Percentiles rank a stretch among this genome's conserved stretches.
Conservation (phyloP, 2,888 invertebrate species). For the Brachynemurus nebulosus region DNA sequence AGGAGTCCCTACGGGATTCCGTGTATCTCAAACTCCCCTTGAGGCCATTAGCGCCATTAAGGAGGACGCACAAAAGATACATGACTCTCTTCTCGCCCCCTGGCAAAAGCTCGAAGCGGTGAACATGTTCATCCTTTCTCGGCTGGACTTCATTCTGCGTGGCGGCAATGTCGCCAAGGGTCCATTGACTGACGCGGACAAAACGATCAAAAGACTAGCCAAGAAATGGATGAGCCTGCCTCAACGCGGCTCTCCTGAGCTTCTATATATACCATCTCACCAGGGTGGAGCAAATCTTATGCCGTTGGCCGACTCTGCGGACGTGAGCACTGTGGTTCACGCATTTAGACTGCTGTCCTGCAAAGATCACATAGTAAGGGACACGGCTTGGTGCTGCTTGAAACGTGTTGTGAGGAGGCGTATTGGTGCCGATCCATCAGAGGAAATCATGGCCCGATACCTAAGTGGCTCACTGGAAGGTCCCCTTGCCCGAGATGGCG, state of each 20-base stretch:
- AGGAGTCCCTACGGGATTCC: conserved; percentile 10
- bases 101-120: conserved; percentile 17
- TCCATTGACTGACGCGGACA: conserved; percentile 19
- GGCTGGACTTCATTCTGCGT: conserved; percentile 22
- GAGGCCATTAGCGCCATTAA: not conserved
- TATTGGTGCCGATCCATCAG: conserved; percentile 11
- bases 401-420: conserved; percentile 14
- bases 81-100: conserved; percentile 12
- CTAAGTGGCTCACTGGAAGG: conserved; percentile 19
- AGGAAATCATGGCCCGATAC: conserved; percentile 18
- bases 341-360: conserved; percentile 23
- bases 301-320: conserved; percentile 22
- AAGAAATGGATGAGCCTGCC: conserved; percentile 24
- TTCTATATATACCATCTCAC: conserved; percentile 17
- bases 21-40: conserved; percentile 8
- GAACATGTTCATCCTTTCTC: conserved; percentile 20
- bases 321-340: conserved; percentile 21
- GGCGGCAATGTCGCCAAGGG: conserved; percentile 19
- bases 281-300: conserved; percentile 22
- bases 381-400: conserved; percentile 18
- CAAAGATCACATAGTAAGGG: conserved; percentile 16
- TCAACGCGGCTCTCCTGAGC: conserved; percentile 21
- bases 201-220: conserved; percentile 13
- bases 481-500: conserved; percentile 14
- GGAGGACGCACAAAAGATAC: not conserved